Evolutionary conservation across 2,113 vertebrate genomes (phyloP).

Genomic region (Thinocorus orbignyianus): DNA sequence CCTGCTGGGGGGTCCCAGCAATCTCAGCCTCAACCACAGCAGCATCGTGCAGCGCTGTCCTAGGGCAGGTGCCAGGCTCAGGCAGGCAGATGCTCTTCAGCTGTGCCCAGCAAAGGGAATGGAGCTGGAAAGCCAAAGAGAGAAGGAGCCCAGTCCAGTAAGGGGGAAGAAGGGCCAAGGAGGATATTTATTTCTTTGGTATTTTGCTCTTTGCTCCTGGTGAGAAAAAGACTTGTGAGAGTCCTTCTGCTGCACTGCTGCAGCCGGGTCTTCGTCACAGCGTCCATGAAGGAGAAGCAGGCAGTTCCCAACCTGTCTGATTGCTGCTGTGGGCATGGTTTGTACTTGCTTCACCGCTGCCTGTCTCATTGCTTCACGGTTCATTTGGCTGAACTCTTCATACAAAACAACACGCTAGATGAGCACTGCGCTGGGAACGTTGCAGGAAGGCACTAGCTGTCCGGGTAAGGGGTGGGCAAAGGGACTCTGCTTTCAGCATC

Average conservation of each 20-base stretch:
- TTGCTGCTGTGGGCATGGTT: constrained; percentile 18
- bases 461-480: not conserved
- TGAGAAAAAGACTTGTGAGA: not conserved
- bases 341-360: constrained; percentile 35
- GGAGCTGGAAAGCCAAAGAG: not conserved
- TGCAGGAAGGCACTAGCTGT: not conserved
- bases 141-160: not conserved
- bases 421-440: not conserved
- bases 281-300: not conserved
- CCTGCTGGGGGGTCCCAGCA: not conserved
- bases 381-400: constrained; percentile 45
- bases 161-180: not conserved
- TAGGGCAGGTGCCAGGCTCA: fast-evolving
- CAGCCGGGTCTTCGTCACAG: not conserved
- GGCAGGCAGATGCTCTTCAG: not conserved
- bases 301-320: constrained; percentile 51
- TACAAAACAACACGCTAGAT: not conserved
- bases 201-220: not conserved
- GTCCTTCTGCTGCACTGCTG: fast-evolving
- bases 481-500: constrained; percentile 22
- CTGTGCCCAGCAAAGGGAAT: not conserved
- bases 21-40: too few species aligned
- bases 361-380: constrained; percentile 14
- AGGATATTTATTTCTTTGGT: not conserved
- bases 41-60: not conserved